Evolutionary conservation across 2,888 invertebrate genomes (phyloP).

Genomic region (Kryphioiulus occultus): DNA sequence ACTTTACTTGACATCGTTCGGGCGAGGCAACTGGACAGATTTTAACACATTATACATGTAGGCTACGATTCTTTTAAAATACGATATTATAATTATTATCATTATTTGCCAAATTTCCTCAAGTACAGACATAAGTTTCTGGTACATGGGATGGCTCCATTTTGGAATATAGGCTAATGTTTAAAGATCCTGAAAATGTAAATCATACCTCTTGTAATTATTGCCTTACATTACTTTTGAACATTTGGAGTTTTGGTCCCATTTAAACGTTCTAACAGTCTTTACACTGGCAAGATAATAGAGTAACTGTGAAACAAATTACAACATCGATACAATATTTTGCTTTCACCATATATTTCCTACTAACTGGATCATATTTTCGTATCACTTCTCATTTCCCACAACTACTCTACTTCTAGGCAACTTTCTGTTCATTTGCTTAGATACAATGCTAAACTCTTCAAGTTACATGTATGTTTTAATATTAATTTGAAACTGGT

Average conservation of each 20-base stretch:
- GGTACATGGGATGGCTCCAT: not conserved
- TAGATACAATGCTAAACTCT: too few species aligned
- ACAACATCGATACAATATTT: conserved; percentile 4
- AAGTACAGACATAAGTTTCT: not conserved
- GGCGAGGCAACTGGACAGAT: not conserved
- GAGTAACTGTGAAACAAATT: not conserved
- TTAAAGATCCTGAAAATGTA: not conserved
- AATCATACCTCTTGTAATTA: not conserved
- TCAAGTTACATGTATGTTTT: not conserved
- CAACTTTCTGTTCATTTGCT: not conserved
- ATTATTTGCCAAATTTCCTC: not conserved
- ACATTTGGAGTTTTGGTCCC: conserved; percentile 36
- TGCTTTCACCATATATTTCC: not conserved
- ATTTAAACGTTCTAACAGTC: not conserved
- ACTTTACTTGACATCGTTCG: not conserved
- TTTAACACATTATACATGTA: not conserved
- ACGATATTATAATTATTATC: not conserved
- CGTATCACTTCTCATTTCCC: not conserved
- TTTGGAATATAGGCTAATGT: not conserved
- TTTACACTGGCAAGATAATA: not conserved
- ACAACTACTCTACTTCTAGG: not conserved
- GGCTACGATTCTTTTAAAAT: not conserved
- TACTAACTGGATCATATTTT: not conserved
- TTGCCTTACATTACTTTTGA: not conserved
- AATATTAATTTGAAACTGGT: not conserved